Evolutionary conservation across 2,888 invertebrate species (phyloP).

Genomic region (Byasa hedistus): DNA sequence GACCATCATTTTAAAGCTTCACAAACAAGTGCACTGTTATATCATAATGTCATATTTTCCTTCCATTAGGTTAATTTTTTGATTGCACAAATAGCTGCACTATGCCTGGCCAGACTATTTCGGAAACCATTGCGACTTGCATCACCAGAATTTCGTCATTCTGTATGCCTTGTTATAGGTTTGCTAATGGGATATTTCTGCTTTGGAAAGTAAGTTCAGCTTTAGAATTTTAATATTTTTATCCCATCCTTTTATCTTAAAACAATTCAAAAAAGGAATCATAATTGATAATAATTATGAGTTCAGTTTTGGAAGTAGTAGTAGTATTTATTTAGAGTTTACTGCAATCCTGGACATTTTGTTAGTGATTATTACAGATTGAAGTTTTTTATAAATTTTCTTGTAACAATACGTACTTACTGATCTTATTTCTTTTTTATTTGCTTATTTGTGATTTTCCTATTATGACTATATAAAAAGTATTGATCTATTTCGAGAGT

Average conservation of each 20-base stretch:
- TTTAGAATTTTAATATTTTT: constrained; percentile 29
- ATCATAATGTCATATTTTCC: constrained; percentile 49
- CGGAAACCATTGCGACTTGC: constrained; percentile 87
- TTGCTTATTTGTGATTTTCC: background rate
- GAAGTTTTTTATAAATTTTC: background rate
- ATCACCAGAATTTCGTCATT: constrained; percentile 86
- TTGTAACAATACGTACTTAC: background rate
- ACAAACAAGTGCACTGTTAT: constrained; percentile 41
- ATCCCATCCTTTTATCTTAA: background rate
- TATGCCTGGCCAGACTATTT: constrained; percentile 88
- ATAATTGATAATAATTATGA: background rate
- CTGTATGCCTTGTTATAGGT: constrained; percentile 88
- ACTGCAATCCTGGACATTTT: background rate
- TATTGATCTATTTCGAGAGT: background rate
- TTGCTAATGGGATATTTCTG: constrained; percentile 92
- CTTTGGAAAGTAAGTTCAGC: constrained; percentile 87
- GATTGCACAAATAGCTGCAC: constrained; percentile 88
- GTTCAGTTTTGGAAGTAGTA: background rate
- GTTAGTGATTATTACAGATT: background rate
- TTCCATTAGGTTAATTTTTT: constrained; percentile 90
- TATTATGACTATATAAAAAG: background rate
- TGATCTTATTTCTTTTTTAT: background rate
- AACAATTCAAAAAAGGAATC: background rate
- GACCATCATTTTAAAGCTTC: constrained; percentile 19
- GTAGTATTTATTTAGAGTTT: background rate